Evolutionary conservation across 2,888 invertebrate species (phyloP), one percentile per base, ranked within the genome.

Genomic region (Trisateles emortualis): DNA sequence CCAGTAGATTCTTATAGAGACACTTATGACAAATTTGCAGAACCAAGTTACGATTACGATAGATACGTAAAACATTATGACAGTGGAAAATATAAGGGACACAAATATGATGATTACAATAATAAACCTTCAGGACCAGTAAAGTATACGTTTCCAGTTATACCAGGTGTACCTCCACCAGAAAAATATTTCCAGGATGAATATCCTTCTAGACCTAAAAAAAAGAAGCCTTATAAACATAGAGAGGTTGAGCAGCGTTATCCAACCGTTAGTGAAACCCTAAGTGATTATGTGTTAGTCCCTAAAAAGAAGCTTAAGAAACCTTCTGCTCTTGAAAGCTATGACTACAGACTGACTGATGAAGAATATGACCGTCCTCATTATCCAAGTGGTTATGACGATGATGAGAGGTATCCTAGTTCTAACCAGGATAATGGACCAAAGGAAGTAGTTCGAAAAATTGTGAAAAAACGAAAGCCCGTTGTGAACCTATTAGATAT

Each of bases 271-370:
- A 76, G 71, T 51, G 88, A 88, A 19, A 85, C 90, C 51, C 62
- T 85, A 47, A 89, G 87, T 61, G 92, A 92, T 53, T 90, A 87
- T 36, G 79, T 88, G 50, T 74, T 90, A 64, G 88, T 91, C 17
- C 92, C 91, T 29, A 92, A 92, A 61, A 90, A 88, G 72, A 92
- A 92, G 64, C 76, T 83, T 46, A 91, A 87, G 59, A 71, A 67
- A 33, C 89, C 88, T 3, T 81, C 83, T 32, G 68, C 76, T n/a
- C n/a, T n/a, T 5, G 85, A 87, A n/a, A 66, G 78, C 1, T 78
- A 72, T 40, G 88, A 90, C 45, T 88, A 86, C 41, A 72, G 77
- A 62, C 83, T 85, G 0, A 41, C 63, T 2, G 90, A 90, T 1
- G 89, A 89, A 3, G 89, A 90, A 26, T 90, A 83, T 55, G 89